Percentiles rank a stretch among this genome's conserved stretches.
Conservation (phyloP, 2,888 invertebrate species). For the Alentia gelatinosa region DNA sequence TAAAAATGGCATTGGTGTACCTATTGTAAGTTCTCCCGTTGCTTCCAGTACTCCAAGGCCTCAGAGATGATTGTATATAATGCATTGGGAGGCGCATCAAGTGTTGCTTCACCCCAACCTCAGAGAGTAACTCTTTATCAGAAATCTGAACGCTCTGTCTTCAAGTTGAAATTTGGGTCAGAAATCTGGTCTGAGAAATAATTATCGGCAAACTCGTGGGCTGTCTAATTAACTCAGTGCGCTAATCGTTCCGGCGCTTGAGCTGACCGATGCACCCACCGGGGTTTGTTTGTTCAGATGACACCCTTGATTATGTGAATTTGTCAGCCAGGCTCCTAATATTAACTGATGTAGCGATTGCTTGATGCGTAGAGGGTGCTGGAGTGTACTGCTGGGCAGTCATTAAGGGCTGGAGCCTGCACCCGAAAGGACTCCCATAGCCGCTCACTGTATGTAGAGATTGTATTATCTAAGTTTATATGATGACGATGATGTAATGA, state of each 20-base stretch:
- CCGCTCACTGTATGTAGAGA: conserved; percentile 6
- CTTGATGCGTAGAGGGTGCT: not conserved
- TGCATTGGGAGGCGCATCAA: not conserved
- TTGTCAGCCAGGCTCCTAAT: not conserved
- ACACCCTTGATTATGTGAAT: not conserved
- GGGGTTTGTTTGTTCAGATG: not conserved
- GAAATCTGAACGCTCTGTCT: not conserved
- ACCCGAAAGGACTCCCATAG: not conserved
- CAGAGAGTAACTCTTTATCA: not conserved
- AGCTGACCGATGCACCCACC: too few relatives aligned
- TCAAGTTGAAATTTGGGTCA: not conserved
- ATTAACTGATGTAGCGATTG: not conserved
- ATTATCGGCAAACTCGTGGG: too few relatives aligned
- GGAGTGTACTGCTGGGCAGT: not conserved
- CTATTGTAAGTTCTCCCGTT: not conserved
- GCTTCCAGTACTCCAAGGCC: not conserved
- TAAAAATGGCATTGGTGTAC: not conserved
- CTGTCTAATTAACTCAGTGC: too few relatives aligned
- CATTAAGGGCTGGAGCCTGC: not conserved
- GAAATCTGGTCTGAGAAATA: too few relatives aligned
- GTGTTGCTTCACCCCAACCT: not conserved
- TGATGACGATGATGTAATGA: not conserved
- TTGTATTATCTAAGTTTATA: not conserved
- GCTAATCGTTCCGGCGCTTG: too few relatives aligned
- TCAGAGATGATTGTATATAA: not conserved